Evolutionary conservation across 2,113 vertebrate species (phyloP).

Genomic region (Trichechus manatus): DNA sequence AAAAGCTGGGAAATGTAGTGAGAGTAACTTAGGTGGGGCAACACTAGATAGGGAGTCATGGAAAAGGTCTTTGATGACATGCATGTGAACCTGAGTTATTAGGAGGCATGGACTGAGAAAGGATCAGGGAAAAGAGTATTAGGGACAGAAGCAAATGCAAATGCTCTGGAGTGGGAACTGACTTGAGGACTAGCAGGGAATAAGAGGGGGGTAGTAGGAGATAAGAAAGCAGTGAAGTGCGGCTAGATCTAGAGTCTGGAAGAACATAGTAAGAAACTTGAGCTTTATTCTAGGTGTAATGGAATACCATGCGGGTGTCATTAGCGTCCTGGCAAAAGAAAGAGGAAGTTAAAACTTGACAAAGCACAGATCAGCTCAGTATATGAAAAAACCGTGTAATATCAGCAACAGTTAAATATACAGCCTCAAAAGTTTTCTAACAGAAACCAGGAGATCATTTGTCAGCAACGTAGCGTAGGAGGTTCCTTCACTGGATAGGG

Average conservation of each 20-base stretch:
- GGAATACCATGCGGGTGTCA: not conserved
- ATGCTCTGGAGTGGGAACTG: not conserved
- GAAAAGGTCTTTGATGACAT: not conserved
- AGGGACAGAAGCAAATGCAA: not conserved
- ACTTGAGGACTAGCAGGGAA: not conserved
- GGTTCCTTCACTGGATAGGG: not conserved
- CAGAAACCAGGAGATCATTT: not conserved
- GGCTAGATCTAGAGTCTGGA: not conserved
- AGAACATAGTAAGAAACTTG: not conserved
- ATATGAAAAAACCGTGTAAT: not conserved
- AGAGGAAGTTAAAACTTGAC: not conserved
- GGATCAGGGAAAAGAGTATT: not conserved
- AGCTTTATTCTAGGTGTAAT: not conserved
- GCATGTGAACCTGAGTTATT: not conserved
- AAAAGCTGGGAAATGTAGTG: not conserved
- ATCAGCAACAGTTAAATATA: not conserved
- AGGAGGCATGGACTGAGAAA: not conserved
- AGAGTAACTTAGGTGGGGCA: too few species aligned
- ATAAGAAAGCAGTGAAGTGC: not conserved
- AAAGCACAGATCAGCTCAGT: not conserved
- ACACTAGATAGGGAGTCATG: not conserved
- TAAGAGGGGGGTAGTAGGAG: not conserved
- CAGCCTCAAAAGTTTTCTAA: not conserved
- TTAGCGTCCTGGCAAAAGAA: not conserved
- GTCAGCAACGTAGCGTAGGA: not conserved